Conservation (phyloP, 1,140 invertebrate species). For the Heliothis subflexa region DNA sequence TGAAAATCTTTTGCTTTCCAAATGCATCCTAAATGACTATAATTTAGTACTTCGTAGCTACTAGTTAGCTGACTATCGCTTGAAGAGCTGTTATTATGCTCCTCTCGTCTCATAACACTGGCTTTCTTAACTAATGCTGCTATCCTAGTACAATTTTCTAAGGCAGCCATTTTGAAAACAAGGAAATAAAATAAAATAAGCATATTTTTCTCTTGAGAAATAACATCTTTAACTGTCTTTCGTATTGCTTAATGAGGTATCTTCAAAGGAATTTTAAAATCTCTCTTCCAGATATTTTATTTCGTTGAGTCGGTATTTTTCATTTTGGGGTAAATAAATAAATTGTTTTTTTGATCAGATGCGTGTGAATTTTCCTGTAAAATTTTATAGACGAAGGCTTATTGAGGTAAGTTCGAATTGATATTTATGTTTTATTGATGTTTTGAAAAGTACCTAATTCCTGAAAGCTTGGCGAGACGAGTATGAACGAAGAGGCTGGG, state of each 20-base stretch:
- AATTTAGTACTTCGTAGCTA: conserved; percentile 21
- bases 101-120: conserved; percentile 14
- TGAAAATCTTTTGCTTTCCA: neutral
- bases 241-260: conserved; percentile 4
- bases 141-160: neutral
- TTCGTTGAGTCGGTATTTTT: neutral
- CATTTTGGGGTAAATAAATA: conserved; percentile 20
- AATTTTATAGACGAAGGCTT: neutral
- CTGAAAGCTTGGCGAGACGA: too few species aligned
- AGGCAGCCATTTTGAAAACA: conserved; percentile 1
- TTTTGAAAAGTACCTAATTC: neutral
- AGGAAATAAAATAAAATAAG: conserved; percentile 19
- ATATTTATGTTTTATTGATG: neutral
- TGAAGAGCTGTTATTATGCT: conserved; percentile 19
- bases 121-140: neutral
- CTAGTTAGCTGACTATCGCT: neutral
- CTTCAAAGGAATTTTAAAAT: conserved; percentile 30
- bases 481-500: too few species aligned
- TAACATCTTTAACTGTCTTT: conserved; percentile 18
- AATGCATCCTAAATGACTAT: conserved; percentile 13
- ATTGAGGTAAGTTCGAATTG: neutral
- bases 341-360: conserved; percentile 22
- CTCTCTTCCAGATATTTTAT: neutral
- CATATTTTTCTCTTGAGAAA: neutral
- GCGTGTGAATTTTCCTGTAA: conserved; percentile 8